Evolutionary conservation across 2,888 invertebrate species (phyloP).

Genomic region (Torymus tubicola): DNA sequence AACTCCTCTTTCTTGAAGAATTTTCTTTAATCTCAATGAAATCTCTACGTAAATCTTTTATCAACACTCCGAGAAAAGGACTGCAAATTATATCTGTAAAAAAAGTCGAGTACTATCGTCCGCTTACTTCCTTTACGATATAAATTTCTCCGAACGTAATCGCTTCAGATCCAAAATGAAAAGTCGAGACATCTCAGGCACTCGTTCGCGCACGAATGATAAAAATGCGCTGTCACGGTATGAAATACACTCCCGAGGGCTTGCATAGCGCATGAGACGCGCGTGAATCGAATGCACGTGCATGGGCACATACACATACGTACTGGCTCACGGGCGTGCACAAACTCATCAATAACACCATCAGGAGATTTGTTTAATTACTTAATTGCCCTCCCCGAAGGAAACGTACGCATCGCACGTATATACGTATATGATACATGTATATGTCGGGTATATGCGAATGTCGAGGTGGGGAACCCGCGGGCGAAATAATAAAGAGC

Average conservation of each 20-base stretch:
- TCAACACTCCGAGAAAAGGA: too few species aligned
- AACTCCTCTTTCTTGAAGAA: too few species aligned
- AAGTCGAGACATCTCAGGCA: too few species aligned
- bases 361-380: slow-evolving; percentile 74
- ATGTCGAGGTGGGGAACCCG: slow-evolving; percentile 62
- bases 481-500: slow-evolving; percentile 61
- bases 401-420: not conserved
- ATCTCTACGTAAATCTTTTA: too few species aligned
- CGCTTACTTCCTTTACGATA: too few species aligned
- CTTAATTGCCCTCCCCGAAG: slow-evolving; percentile 77
- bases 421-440: not conserved
- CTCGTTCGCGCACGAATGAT: not conserved
- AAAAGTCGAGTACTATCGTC: too few species aligned
- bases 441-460: slow-evolving; percentile 52
- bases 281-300: not conserved
- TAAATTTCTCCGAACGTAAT: too few species aligned
- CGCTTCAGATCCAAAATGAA: too few species aligned
- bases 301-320: not conserved
- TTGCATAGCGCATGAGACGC: not conserved
- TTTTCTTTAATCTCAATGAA: too few species aligned
- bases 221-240: slow-evolving; percentile 31
- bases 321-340: slow-evolving; percentile 60
- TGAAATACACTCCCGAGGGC: slow-evolving; percentile 8
- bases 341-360: slow-evolving; percentile 69
- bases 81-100: too few species aligned